phyloP scores from a whole-genome alignment of 2,113 vertebrate genomes.

The Diadophis punctatus region DNA sequence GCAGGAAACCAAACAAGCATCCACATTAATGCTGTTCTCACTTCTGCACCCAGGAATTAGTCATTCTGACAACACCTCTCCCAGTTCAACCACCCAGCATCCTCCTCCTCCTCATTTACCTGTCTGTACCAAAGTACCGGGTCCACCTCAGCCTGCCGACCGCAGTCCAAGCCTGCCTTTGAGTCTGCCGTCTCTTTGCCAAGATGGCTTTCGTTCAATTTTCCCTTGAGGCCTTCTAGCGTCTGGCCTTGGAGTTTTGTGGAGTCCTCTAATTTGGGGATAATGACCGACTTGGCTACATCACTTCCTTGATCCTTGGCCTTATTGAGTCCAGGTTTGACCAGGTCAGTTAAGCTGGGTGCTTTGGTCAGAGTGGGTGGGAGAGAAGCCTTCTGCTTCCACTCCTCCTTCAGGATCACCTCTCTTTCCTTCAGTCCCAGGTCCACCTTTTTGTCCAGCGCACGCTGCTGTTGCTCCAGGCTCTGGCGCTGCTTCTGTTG shows the following conservation, averaged over 20 bases:
- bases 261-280: conserved; percentile 87
- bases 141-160: conserved; percentile 85
- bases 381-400: conserved; percentile 90
- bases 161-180: conserved; percentile 80
- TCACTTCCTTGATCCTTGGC: conserved; percentile 84
- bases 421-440: conserved; percentile 87
- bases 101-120: conserved; percentile 70
- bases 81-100: background rate
- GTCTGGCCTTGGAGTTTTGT: conserved; percentile 82
- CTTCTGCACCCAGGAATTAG: background rate
- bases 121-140: conserved; percentile 97
- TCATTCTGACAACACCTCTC: background rate
- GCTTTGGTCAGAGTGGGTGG: conserved; percentile 91
- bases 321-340: conserved; percentile 82
- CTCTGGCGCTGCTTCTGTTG: conserved; percentile 85
- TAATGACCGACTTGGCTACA: conserved; percentile 84
- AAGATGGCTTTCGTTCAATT: conserved; percentile 84
- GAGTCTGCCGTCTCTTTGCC: conserved; percentile 82
- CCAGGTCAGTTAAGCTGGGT: conserved; percentile 86
- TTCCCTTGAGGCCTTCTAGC: conserved; percentile 88
- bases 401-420: conserved; percentile 86
- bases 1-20: background rate
- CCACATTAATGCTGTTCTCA: background rate
- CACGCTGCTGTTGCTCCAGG: conserved; percentile 80
- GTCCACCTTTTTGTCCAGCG: conserved; percentile 86